Evolutionary conservation across 2,797 vertebrate genomes (phyloP), one percentile per base, ranked within the genome.

Genomic region (Adrianichthys oophorus): DNA sequence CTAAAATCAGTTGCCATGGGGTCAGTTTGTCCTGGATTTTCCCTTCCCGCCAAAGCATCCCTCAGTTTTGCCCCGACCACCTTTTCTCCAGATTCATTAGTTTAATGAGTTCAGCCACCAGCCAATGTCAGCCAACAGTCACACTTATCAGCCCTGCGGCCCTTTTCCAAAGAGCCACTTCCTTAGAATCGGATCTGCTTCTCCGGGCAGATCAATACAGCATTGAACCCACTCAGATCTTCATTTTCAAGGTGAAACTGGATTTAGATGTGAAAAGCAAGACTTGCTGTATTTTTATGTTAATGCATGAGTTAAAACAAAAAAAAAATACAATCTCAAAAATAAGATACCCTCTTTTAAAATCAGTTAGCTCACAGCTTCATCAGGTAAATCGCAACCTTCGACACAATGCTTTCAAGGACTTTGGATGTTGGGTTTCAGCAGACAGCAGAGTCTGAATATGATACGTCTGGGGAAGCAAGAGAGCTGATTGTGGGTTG

Each of bases 81-180:
- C 45, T 24, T 18, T 29, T 47, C 41, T 21, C 23, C 48, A 49
- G 44, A 60, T 85, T 88, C 89, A 87, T 71, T 86, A 77, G 61
- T 69, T 62, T 90, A 90, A 91, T 91, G 86, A 89, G 75, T 67
- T 85, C 68, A 73, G 63, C 76, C 72, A 46, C 67, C 49, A 68
- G 62, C 72, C 83, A 83, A 68, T 80, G 85, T 85, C 85, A 79
- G 78, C 62, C 15, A 69, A 72, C 82, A 85, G 82, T 85, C 81
- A 75, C 75, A 79, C 68, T 82, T 79, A 79, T 80, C 78, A 72
- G 54, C 58, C 49, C 52, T 0, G 26, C 42, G 52, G 76, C 45
- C 37, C 56, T 77, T 67, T 72, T 74, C 69, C 76, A 83, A 82
- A 72, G 76, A 61, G 70, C 59, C 72, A 62, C 74, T 82, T 74